Percentiles rank a stretch among this genome's conserved stretches.
Conservation (phyloP, 2,113 vertebrate genomes). For the Amazona vittata region DNA sequence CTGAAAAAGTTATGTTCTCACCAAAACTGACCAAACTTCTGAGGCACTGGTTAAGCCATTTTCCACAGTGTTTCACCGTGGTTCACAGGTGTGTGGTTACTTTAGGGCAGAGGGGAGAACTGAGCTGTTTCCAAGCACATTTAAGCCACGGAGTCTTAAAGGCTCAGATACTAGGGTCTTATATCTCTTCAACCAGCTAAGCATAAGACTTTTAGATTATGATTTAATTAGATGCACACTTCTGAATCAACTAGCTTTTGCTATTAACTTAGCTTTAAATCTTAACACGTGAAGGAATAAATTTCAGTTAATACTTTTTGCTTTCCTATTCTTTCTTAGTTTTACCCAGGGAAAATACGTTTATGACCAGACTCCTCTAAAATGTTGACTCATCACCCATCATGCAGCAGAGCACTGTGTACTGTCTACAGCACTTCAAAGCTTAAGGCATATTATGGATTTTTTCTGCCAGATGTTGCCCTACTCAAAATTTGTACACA, state of each 20-base stretch:
- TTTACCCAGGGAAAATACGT: background rate
- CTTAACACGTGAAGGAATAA: background rate
- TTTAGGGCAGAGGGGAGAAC: background rate
- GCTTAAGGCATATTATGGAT: background rate
- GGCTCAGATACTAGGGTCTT: background rate
- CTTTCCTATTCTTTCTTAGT: background rate
- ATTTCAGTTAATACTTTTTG: background rate
- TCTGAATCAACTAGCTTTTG: background rate
- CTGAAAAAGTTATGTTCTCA: background rate
- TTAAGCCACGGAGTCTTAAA: background rate
- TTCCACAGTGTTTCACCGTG: background rate
- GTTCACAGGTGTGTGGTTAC: background rate
- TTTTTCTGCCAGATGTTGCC: conserved; percentile 46
- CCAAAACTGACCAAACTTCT: background rate
- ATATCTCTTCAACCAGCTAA: background rate
- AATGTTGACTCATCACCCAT: background rate
- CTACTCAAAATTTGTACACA: conserved; percentile 37
- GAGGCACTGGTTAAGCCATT: background rate
- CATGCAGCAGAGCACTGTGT: background rate
- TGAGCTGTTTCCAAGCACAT: background rate
- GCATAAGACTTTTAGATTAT: background rate
- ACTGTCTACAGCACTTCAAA: conserved; percentile 13
- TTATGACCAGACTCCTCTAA: background rate
- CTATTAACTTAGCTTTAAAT: background rate
- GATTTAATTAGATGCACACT: background rate